A percentile compares a stretch with the other conserved stretches of the same genome.
phyloP scores from a whole-genome alignment of 1,140 invertebrate genomes.

The Platorchestia sp. region DNA sequence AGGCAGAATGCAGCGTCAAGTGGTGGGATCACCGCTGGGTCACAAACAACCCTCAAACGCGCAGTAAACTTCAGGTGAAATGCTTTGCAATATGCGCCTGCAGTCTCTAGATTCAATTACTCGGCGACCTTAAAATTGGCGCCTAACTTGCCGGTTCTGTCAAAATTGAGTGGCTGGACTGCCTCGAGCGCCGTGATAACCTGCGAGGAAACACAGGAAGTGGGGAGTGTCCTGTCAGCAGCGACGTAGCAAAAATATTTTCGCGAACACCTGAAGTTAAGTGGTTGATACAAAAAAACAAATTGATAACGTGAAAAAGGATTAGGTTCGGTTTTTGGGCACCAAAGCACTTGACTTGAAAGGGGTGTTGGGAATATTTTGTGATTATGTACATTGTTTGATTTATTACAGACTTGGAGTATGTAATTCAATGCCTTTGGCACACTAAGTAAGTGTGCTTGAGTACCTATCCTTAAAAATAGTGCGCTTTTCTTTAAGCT shows the following conservation, averaged over 20 bases:
- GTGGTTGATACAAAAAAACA: not conserved
- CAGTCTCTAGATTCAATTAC: not conserved
- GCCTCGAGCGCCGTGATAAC: not conserved
- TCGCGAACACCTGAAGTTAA: not conserved
- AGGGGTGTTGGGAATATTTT: too few relatives aligned
- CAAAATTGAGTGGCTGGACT: not conserved
- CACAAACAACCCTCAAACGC: not conserved
- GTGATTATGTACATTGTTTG: too few relatives aligned
- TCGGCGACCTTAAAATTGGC: not conserved
- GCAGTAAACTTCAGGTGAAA: not conserved
- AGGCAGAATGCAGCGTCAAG: not conserved
- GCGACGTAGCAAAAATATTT: not conserved
- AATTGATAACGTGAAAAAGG: not conserved
- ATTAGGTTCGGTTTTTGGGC: too few relatives aligned
- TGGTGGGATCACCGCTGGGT: not conserved
- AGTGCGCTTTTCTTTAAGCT: too few relatives aligned
- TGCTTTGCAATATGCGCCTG: not conserved
- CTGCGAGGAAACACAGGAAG: not conserved
- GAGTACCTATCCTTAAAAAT: too few relatives aligned
- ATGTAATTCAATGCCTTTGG: too few relatives aligned
- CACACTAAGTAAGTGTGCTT: too few relatives aligned
- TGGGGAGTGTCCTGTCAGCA: not conserved
- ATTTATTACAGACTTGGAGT: too few relatives aligned
- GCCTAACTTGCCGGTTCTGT: not conserved
- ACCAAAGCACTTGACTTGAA: too few relatives aligned